Percentiles rank a stretch among this genome's conserved stretches.
phyloP scores from a whole-genome alignment of 2,113 vertebrate genomes.

The Ptychochromis oligacanthus region DNA sequence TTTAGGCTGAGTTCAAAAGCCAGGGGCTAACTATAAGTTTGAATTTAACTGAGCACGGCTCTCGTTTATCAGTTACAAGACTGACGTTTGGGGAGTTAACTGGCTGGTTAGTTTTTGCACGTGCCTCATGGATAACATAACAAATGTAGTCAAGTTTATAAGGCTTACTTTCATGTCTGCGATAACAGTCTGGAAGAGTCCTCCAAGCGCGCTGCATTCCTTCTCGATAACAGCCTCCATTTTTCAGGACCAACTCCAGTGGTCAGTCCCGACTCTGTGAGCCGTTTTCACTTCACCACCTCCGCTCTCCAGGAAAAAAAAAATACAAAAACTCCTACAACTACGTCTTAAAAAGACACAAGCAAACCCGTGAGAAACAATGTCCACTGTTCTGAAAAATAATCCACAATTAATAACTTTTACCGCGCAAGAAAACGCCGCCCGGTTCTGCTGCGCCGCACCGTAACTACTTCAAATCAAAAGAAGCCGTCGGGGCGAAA shows the following conservation, averaged over 20 bases:
- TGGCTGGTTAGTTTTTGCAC: not conserved
- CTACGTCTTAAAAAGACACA: not conserved
- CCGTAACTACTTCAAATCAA: conserved; percentile 45
- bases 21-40: not conserved
- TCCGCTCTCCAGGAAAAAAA: conserved; percentile 35
- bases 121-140: not conserved
- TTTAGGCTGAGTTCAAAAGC: not conserved
- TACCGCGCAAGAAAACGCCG: not conserved
- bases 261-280: conserved; percentile 66
- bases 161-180: conserved; percentile 84
- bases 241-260: conserved; percentile 67
- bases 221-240: conserved; percentile 86
- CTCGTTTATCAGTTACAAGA: not conserved
- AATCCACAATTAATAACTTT: not conserved
- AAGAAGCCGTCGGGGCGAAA: conserved; percentile 51
- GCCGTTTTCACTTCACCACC: conserved; percentile 49
- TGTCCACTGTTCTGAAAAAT: not conserved
- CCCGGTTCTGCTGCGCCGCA: not conserved
- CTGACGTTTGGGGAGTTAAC: not conserved
- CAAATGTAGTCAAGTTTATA: not conserved
- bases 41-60: not conserved
- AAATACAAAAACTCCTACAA: not conserved
- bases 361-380: not conserved
- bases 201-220: conserved; percentile 86
- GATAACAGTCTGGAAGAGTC: conserved; percentile 85